phyloP scores from a whole-genome alignment of 35 echinoderm and acorn worm species.

The Holothuria glaberrima region DNA sequence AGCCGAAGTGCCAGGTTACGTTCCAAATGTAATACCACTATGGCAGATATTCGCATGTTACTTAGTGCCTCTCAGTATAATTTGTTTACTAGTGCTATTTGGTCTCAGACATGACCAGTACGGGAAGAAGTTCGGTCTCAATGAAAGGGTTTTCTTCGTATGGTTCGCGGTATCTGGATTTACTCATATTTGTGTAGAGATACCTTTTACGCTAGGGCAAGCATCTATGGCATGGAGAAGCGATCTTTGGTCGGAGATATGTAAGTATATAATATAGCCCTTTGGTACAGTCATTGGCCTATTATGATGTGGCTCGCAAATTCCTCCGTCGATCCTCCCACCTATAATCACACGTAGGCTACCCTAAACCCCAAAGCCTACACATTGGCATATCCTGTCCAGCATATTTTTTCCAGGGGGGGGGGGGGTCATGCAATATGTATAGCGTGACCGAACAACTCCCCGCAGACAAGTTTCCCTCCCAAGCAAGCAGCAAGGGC shows the following conservation, averaged over 20 bases:
- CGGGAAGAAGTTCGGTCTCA: conserved; percentile 17
- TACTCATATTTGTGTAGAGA: conserved; percentile 52
- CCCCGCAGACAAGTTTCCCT: no score
- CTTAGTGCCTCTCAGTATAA: conserved; percentile 4
- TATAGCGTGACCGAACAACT: no score
- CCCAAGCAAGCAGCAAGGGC: no score
- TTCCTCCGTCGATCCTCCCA: no score
- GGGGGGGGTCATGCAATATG: no score
- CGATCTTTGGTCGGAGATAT: conserved; percentile 47
- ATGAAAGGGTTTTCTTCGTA: conserved; percentile 15
- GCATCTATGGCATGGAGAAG: conserved; percentile 54
- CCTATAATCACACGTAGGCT: no score
- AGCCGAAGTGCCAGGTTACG: conserved; percentile 38
- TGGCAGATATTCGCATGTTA: conserved; percentile 30
- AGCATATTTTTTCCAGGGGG: no score
- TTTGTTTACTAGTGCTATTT: neutral
- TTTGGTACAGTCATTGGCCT: neutral
- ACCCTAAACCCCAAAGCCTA: no score
- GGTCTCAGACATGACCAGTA: conserved; percentile 9
- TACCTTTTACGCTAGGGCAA: conserved; percentile 44
- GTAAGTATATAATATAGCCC: conserved; percentile 17
- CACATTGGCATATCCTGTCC: no score
- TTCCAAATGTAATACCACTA: conserved; percentile 21
- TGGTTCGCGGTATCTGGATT: conserved; percentile 56
- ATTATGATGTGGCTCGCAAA: no score